Conservation (phyloP, 2,888 invertebrate species). For the Thereva nobilitata region DNA sequence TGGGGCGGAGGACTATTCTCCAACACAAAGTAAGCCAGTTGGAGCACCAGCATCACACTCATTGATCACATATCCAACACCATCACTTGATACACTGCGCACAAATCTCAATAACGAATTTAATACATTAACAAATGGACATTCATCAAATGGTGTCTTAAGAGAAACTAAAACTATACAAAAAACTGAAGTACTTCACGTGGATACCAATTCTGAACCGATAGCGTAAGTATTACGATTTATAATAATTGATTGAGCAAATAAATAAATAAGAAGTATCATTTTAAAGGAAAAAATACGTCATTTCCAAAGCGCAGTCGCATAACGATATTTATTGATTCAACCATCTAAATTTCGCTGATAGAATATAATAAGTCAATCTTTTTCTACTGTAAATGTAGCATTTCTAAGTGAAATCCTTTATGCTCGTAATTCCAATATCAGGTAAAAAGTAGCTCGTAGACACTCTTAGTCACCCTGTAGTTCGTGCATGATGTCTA, state of each 20-base stretch:
- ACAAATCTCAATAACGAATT: conserved; percentile 57
- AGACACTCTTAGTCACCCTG: too few relatives aligned
- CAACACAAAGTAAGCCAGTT: conserved; percentile 63
- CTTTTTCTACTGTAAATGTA: too few relatives aligned
- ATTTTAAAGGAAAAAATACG: too few relatives aligned
- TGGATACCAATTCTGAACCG: conserved; percentile 85
- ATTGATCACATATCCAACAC: conserved; percentile 67
- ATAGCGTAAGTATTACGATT: conserved; percentile 70
- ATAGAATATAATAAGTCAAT: too few relatives aligned
- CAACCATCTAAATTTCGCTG: too few relatives aligned
- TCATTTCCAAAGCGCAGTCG: too few relatives aligned
- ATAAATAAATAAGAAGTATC: too few relatives aligned
- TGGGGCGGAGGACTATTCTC: conserved; percentile 52
- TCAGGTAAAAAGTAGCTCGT: too few relatives aligned
- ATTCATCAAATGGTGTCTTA: conserved; percentile 60
- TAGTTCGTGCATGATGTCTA: too few relatives aligned
- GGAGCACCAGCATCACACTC: conserved; percentile 81
- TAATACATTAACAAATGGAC: conserved; percentile 55
- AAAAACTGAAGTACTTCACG: conserved; percentile 74
- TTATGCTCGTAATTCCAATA: too few relatives aligned
- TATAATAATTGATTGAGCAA: background rate
- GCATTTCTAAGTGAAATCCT: too few relatives aligned
- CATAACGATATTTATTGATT: too few relatives aligned
- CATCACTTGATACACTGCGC: conserved; percentile 55
- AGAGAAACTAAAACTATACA: conserved; percentile 61